phyloP scores from a whole-genome alignment of 1,140 invertebrate species.

The Orchesella cincta region DNA sequence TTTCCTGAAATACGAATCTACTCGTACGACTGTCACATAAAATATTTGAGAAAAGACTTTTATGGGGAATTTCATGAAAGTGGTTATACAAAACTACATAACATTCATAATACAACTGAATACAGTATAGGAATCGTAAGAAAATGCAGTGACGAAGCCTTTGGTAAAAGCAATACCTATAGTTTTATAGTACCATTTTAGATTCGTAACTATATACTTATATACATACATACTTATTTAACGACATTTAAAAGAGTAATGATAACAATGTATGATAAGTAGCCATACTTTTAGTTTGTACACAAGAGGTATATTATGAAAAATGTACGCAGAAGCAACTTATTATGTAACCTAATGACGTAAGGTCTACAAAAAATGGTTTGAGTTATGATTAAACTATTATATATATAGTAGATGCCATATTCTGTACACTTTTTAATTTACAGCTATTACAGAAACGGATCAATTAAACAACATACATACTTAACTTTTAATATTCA shows the following conservation, averaged over 20 bases:
- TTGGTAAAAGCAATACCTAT: constrained; percentile 30
- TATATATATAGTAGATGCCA: no score
- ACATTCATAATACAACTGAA: not conserved
- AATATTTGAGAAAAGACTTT: constrained; percentile 17
- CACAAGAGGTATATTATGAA: not conserved
- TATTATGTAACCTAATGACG: no score
- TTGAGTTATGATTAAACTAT: no score
- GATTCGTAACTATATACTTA: not conserved
- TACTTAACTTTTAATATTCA: no score
- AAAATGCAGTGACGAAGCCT: constrained; percentile 26
- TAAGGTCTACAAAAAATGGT: no score
- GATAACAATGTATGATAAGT: not conserved
- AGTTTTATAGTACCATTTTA: constrained; percentile 21
- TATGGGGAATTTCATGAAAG: not conserved
- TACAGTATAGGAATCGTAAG: not conserved
- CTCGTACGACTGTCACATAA: not conserved
- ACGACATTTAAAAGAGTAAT: not conserved
- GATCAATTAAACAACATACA: no score
- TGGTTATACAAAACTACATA: constrained; percentile 2
- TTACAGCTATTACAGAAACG: no score
- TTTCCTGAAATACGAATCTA: not conserved
- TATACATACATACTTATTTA: not conserved
- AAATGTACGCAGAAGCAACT: not conserved
- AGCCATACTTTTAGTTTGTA: not conserved
- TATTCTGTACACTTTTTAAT: no score